Percentiles rank a stretch among this genome's conserved stretches.
Conservation (phyloP, 2,888 invertebrate genomes). For the Clivina fossor region DNA sequence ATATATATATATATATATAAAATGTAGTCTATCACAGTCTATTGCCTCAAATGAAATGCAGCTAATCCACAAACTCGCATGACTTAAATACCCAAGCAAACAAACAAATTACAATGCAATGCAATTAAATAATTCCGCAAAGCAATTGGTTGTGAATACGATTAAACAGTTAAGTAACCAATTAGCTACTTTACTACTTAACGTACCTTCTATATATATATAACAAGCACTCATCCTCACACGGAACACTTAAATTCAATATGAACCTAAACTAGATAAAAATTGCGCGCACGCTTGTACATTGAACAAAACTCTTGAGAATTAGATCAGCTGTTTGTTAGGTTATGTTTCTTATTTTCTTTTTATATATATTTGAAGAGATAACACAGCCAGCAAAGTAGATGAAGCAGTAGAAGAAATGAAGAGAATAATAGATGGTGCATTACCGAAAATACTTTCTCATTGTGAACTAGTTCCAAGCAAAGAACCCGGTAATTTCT, state of each 20-base stretch:
- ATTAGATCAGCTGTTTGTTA: slow-evolving; percentile 10
- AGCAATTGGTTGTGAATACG: background rate
- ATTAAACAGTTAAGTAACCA: slow-evolving; percentile 13
- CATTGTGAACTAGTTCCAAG: slow-evolving; percentile 16
- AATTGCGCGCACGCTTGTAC: too few species aligned
- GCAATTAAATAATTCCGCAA: slow-evolving; percentile 1
- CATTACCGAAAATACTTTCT: slow-evolving; percentile 31
- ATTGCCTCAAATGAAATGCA: too few species aligned
- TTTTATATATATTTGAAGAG: background rate
- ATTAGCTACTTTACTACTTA: slow-evolving; percentile 1
- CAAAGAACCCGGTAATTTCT: background rate
- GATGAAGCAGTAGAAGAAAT: background rate
- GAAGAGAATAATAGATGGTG: slow-evolving; percentile 7
- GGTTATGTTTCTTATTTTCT: slow-evolving; percentile 6
- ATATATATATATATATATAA: too few species aligned
- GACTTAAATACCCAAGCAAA: too few species aligned
- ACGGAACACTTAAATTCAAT: slow-evolving; percentile 26
- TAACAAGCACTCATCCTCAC: slow-evolving; percentile 21
- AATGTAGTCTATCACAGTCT: too few species aligned
- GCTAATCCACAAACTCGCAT: too few species aligned
- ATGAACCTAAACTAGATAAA: slow-evolving; percentile 18
- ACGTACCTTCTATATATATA: too few species aligned
- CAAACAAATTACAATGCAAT: too few species aligned
- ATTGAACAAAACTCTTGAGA: too few species aligned
- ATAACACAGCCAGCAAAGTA: background rate